phyloP scores from a whole-genome alignment of 2,113 vertebrate species.

The Cyphomyrus discorhynchus region DNA sequence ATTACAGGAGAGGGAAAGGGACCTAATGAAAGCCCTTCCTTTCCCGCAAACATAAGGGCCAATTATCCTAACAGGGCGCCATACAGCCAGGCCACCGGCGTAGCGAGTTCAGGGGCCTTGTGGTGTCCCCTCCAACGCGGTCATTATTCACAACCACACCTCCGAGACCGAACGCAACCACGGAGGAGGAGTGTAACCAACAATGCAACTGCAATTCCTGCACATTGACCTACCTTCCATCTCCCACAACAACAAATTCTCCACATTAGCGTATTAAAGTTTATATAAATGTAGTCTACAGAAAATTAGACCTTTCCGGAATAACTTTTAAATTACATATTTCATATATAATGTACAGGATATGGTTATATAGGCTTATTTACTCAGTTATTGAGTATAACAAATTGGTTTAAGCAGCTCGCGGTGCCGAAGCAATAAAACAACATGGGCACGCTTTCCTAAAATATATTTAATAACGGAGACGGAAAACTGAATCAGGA shows the following conservation, averaged over 20 bases:
- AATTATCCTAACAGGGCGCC: constrained; percentile 35
- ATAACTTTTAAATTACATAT: neutral
- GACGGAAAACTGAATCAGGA: neutral
- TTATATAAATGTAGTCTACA: neutral
- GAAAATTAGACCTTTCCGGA: neutral
- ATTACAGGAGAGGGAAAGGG: constrained; percentile 25
- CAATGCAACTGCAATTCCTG: constrained; percentile 13
- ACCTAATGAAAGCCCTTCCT: constrained; percentile 28
- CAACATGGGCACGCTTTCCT: neutral
- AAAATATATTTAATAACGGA: constrained; percentile 14
- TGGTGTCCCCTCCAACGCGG: neutral
- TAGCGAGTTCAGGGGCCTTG: constrained; percentile 4
- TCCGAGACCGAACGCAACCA: constrained; percentile 19
- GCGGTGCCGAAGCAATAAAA: constrained; percentile 9
- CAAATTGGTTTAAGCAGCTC: constrained; percentile 17
- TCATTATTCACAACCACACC: constrained; percentile 31
- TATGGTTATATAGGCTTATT: constrained; percentile 3
- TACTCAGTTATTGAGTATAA: constrained; percentile 8
- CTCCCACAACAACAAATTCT: neutral
- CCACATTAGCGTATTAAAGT: neutral
- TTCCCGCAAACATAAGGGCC: constrained; percentile 31
- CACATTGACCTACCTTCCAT: neutral
- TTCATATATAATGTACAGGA: neutral
- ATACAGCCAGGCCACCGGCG: constrained; percentile 21
- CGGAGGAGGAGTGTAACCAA: neutral